Evolutionary conservation across 2,113 vertebrate genomes (phyloP), one percentile per base, ranked within the genome.

Genomic region (Corythornis vintsioides): DNA sequence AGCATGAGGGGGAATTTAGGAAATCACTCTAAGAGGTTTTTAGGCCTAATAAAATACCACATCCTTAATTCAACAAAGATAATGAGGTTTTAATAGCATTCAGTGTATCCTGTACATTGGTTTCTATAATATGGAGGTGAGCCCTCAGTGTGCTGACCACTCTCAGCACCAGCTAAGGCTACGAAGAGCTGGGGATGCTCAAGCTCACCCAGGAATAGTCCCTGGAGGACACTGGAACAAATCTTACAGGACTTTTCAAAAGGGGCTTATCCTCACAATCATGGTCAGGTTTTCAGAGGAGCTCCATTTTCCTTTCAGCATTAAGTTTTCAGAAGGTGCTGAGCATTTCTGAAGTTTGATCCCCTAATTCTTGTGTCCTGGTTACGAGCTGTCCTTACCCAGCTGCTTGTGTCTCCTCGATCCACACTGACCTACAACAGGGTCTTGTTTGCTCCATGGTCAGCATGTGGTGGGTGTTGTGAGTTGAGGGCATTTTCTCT

Each of bases 381-480:
- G n/a, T 21, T 15, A 1, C 14, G 66, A 63, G 16, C 24, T 1
- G 15, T 33, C 53, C 53, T 67, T 82, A 61, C 61, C 35, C 60
- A 33, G 65, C 12, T 1, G 1, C 29, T 11, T 16, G 5, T 24
- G 40, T 50, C 25, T 42, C 2, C 45, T 70, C 28, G 52, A 52
- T 52, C 6, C 59, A 22, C 7, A 4, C 24, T 11, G 6, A 18
- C 11, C 60, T 25, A 1, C 1, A 56, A 52, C 47, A 77, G 29
- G 29, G 9, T 25, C 50, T 3, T 3, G 2, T 75, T 82, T 55
- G 53, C 53, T 73, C 48, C 13, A 2, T 9, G 11, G 7, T 31
- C 9, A 71, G 24, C 29, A 0, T 2, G 45, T n/a, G 43, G 42
- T 0, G 1, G 10, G 8, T 22, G 35, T 2, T 25, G 26, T 9